Conservation (phyloP, 2,797 vertebrate genomes). For the Acanthurus lineatus region DNA sequence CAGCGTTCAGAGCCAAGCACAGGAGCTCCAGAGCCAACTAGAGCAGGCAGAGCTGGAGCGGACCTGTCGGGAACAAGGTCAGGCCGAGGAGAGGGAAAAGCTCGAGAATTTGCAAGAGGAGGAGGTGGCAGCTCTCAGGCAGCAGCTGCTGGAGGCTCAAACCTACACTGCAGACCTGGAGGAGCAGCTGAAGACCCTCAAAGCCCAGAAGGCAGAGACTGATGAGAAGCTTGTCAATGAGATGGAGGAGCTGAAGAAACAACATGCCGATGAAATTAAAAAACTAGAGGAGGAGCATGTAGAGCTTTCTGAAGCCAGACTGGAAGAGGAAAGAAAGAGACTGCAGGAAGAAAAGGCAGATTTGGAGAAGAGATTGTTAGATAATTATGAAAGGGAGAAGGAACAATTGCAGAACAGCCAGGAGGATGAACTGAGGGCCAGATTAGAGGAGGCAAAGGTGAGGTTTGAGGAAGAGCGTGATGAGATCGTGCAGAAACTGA, state of each 20-base stretch:
- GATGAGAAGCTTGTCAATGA: constrained; percentile 42
- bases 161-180: constrained; percentile 66
- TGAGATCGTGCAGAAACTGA: constrained; percentile 61
- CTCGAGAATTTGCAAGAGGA: constrained; percentile 76
- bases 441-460: constrained; percentile 71
- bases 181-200: constrained; percentile 75
- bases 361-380: constrained; percentile 60
- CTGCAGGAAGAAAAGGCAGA: constrained; percentile 62
- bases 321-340: constrained; percentile 70
- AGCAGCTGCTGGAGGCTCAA: constrained; percentile 73
- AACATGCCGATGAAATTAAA: constrained; percentile 61
- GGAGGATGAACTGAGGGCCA: constrained; percentile 59
- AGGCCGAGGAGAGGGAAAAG: constrained; percentile 81
- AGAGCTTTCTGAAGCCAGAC: constrained; percentile 48
- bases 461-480: constrained; percentile 67
- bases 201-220: constrained; percentile 43
- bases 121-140: constrained; percentile 71
- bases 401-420: constrained; percentile 63
- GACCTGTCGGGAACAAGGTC: constrained; percentile 78
- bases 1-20: constrained; percentile 54
- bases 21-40: constrained; percentile 76
- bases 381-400: constrained; percentile 72
- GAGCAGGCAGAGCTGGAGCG: constrained; percentile 69
- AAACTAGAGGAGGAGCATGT: constrained; percentile 64
- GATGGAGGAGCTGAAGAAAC: constrained; percentile 70